These are phyloP conservation scores for Abramis brama DNA, from an alignment of 2,113 vertebrate genomes.

Conservation along the genomic window DNA sequence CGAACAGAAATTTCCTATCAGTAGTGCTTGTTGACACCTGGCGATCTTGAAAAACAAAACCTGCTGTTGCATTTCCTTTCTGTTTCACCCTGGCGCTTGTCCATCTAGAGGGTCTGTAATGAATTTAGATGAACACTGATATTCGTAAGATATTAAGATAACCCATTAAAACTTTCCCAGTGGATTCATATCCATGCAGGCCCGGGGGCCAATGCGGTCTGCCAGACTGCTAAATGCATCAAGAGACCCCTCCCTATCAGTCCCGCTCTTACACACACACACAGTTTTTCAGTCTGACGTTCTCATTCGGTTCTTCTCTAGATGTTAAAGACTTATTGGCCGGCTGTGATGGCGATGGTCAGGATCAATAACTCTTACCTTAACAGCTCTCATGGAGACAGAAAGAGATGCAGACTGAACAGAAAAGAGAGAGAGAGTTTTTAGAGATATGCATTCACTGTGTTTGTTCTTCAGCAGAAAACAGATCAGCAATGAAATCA, in stretches of 20 bases:
- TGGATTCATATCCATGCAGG: conserved; percentile 23
- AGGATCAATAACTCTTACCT: conserved; percentile 49
- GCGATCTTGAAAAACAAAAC: background rate
- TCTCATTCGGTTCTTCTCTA: conserved; percentile 28
- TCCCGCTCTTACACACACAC: background rate
- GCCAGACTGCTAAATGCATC: conserved; percentile 1
- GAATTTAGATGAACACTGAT: conserved; percentile 44
- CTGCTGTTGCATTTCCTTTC: background rate
- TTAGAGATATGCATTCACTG: conserved; percentile 40
- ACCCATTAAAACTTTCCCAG: conserved; percentile 15
- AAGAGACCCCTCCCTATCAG: conserved; percentile 17
- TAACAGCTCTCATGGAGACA: conserved; percentile 25
- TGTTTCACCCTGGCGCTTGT: conserved; percentile 9
- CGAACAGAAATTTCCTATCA: background rate
- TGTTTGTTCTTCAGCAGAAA: conserved; percentile 24
- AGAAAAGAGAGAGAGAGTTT: conserved; percentile 16
- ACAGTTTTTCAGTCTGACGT: background rate
- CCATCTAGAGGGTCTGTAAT: conserved; percentile 13
- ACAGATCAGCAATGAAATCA: conserved; percentile 41
- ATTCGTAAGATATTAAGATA: conserved; percentile 34
- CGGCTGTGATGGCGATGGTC: background rate
- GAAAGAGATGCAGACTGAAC: conserved; percentile 12
- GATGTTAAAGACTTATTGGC: conserved; percentile 28
- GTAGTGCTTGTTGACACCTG: conserved; percentile 8
- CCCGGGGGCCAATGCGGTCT: background rate